phyloP scores from a whole-genome alignment of 2,888 invertebrate genomes.

The Drosophila prostipennis region DNA sequence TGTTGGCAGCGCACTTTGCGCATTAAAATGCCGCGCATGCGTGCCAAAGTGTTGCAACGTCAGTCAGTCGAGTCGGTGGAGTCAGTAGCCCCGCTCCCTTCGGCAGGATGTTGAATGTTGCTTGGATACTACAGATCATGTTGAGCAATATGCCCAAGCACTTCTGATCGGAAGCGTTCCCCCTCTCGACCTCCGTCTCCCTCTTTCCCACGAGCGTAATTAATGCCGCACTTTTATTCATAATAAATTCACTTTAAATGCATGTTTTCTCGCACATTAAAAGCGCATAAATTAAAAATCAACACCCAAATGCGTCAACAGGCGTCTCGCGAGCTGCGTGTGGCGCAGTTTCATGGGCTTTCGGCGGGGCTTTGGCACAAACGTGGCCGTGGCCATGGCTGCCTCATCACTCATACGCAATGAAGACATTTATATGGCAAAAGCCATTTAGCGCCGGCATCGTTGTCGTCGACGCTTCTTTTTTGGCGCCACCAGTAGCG shows the following conservation, averaged over 20 bases:
- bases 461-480: slow-evolving; percentile 47
- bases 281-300: slow-evolving; percentile 79
- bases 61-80: slow-evolving; percentile 10
- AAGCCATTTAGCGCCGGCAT: slow-evolving; percentile 70
- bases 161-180: slow-evolving; percentile 44
- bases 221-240: slow-evolving; percentile 73
- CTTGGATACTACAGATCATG: slow-evolving; percentile 29
- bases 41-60: slow-evolving; percentile 72
- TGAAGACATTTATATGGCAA: slow-evolving; percentile 80
- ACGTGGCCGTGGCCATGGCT: slow-evolving; percentile 47
- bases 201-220: slow-evolving; percentile 43
- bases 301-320: slow-evolving; percentile 78
- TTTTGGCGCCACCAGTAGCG: slow-evolving; percentile 50
- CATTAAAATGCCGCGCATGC: slow-evolving; percentile 81
- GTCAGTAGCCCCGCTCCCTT: slow-evolving; percentile 11
- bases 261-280: slow-evolving; percentile 80
- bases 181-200: background rate
- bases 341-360: slow-evolving; percentile 13
- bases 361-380: background rate
- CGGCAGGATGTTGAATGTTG: slow-evolving; percentile 51
- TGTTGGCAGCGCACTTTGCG: slow-evolving; percentile 68
- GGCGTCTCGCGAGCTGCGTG: slow-evolving; percentile 48
- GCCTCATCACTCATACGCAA: slow-evolving; percentile 79
- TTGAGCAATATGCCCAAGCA: slow-evolving; percentile 71
- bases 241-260: slow-evolving; percentile 79